A percentile compares a stretch with the other conserved stretches of the same genome.
Conservation (phyloP, 2,797 vertebrate genomes). For the Varecia variegata region DNA sequence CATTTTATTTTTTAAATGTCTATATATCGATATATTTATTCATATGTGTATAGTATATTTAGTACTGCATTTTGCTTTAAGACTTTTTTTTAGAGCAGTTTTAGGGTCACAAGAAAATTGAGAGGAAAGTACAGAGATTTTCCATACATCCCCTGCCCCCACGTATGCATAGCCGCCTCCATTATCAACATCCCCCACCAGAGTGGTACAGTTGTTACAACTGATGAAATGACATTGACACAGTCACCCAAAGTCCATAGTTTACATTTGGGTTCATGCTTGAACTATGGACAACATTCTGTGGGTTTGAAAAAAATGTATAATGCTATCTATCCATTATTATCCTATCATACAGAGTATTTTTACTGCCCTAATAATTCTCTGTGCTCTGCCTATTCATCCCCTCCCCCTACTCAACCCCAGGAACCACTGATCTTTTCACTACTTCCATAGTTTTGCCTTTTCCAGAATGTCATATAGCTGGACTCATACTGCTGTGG, state of each 20-base stretch:
- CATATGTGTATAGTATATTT: background rate
- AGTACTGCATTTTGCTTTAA: background rate
- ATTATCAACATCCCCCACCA: background rate
- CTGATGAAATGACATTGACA: background rate
- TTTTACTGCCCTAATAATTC: background rate
- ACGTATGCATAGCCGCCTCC: background rate
- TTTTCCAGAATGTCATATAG: background rate
- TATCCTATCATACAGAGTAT: background rate
- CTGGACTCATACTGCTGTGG: background rate
- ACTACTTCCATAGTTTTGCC: background rate
- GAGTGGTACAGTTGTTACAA: background rate
- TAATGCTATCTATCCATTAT: background rate
- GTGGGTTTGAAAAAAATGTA: background rate
- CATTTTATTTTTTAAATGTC: background rate
- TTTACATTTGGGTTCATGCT: background rate
- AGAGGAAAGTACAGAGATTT: background rate
- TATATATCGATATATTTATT: background rate
- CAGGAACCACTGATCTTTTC: background rate
- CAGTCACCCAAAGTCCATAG: background rate
- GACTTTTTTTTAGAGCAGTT: background rate
- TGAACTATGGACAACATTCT: background rate
- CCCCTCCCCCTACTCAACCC: background rate
- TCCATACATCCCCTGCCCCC: background rate
- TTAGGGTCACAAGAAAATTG: background rate
- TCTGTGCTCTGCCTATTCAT: background rate